Evolutionary conservation across 2,888 invertebrate genomes (phyloP), one percentile per base, ranked within the genome.

Genomic region (Ichneumoninae sp.): DNA sequence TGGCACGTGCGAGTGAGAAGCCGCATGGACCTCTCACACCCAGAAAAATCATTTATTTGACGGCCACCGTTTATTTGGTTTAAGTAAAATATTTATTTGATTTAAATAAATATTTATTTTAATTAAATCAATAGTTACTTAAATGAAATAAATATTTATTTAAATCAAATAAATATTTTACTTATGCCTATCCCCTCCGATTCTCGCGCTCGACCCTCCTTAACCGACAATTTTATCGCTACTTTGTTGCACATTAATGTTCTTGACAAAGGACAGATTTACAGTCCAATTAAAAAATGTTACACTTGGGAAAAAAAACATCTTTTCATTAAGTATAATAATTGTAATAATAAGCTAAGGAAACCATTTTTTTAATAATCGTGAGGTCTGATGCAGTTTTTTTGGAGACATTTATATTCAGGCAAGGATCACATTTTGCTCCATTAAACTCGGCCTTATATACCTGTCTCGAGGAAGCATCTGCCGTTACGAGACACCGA

Each of bases 401-500:
- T 26, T 16, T 33, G 8, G n/a, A 60, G 60, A 60, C 60, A 57
- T 60, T 68, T 68, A 74, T 69, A 26, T 40, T 33, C 60, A 47
- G 36, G 50, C 22, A 4, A 13, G 30, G 50, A 50, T 57, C 26
- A 36, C 74, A 40, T 69, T 62, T 80, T 47, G 40, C 33, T 47
- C 57, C 33, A 22, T 68, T 60, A 69, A 74, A 80, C 50, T 69
- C 74, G 47, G 33, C 47, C 40, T 57, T 6, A 16, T 33, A 16
- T 33, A 4, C 47, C 10, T 68, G 13, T 80, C 22, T 74, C 16
- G 69, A 16, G 47, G 44, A 71, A 54, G 65, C 80, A 76, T 72
- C 80, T 76, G 75, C 26, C 69, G 36, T 36, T 60, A 62, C 54
- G 52, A 66, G 62, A 40, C 19, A 60, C 75, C n/a, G 57, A 81